These are phyloP conservation scores for Ammodytes marinus DNA, from an alignment of 2,113 vertebrate genomes.

Conservation along the genomic window DNA sequence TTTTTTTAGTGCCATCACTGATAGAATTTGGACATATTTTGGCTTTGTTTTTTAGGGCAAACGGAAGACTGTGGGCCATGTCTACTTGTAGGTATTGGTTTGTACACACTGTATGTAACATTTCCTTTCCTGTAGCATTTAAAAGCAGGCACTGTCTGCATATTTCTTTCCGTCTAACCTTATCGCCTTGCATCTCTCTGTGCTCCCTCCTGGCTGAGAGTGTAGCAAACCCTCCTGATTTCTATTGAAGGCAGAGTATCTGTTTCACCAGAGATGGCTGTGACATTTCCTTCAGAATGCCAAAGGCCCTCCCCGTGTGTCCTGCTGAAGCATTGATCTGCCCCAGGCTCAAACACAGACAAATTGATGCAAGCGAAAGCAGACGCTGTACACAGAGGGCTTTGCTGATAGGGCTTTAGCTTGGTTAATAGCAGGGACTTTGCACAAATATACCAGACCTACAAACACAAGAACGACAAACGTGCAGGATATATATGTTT, in stretches of 20 bases:
- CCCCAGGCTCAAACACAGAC: conserved; percentile 48
- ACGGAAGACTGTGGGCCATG: neutral
- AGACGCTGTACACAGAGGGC: conserved; percentile 29
- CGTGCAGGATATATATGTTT: neutral
- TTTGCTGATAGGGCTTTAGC: conserved; percentile 44
- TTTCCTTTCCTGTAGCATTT: neutral
- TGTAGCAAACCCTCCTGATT: neutral
- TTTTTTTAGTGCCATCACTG: neutral
- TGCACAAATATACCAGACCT: conserved; percentile 14
- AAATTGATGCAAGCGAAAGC: conserved; percentile 64
- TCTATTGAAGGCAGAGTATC: conserved; percentile 52
- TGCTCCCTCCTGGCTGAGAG: neutral
- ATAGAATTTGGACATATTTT: neutral
- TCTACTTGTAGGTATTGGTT: neutral
- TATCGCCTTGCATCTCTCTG: conserved; percentile 8
- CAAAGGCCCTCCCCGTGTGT: conserved; percentile 51
- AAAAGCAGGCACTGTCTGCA: neutral
- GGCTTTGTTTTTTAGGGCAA: neutral
- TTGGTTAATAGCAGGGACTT: conserved; percentile 1
- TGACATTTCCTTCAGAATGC: conserved; percentile 80
- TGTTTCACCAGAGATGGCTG: conserved; percentile 64
- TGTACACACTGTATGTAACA: neutral
- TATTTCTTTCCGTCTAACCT: conserved; percentile 38
- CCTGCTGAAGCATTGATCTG: conserved; percentile 51
- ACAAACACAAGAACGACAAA: conserved; percentile 5